A percentile compares a stretch with the other conserved stretches of the same genome.
Evolutionary conservation across 2,888 invertebrate genomes (phyloP).

Genomic region (Meandrusa payeni): DNA sequence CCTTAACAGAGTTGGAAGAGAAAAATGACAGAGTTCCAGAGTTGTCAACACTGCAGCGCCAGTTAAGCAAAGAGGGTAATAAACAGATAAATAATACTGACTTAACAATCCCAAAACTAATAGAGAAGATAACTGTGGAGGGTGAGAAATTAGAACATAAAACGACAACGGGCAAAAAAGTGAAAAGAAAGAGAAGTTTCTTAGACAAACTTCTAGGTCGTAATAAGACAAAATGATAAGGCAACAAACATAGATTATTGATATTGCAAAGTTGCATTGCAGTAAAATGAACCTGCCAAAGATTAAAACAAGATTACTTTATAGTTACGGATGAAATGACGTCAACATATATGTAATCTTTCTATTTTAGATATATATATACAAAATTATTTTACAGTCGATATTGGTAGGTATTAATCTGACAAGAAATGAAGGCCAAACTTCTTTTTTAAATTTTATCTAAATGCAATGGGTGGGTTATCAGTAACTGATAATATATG

Average conservation of each 20-base stretch:
- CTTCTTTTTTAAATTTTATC: slow-evolving; percentile 68
- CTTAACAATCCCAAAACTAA: slow-evolving; percentile 63
- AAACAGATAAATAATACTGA: slow-evolving; percentile 56
- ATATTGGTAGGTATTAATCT: slow-evolving; percentile 39
- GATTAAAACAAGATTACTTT: slow-evolving; percentile 58
- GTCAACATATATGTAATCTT: slow-evolving; percentile 59
- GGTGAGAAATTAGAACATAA: slow-evolving; percentile 57
- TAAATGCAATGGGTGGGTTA: slow-evolving; percentile 71
- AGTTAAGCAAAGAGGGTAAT: slow-evolving; percentile 56
- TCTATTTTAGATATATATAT: slow-evolving; percentile 33
- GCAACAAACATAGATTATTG: slow-evolving; percentile 40
- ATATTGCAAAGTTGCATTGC: slow-evolving; percentile 45
- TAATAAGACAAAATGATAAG: slow-evolving; percentile 52
- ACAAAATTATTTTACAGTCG: slow-evolving; percentile 30
- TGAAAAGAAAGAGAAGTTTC: slow-evolving; percentile 74
- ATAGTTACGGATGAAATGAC: slow-evolving; percentile 46
- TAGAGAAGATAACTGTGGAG: slow-evolving; percentile 65
- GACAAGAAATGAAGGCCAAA: slow-evolving; percentile 54
- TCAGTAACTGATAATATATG: slow-evolving; percentile 68
- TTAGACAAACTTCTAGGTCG: slow-evolving; percentile 71
- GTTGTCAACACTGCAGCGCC: slow-evolving; percentile 51
- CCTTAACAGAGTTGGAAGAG: slow-evolving; percentile 60
- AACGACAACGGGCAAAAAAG: slow-evolving; percentile 55
- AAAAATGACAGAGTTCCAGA: slow-evolving; percentile 66
- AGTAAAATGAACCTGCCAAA: slow-evolving; percentile 64